Percentiles rank a stretch among this genome's conserved stretches.
phyloP scores from a whole-genome alignment of 2,888 invertebrate species.

The Pelosia muscerda region DNA sequence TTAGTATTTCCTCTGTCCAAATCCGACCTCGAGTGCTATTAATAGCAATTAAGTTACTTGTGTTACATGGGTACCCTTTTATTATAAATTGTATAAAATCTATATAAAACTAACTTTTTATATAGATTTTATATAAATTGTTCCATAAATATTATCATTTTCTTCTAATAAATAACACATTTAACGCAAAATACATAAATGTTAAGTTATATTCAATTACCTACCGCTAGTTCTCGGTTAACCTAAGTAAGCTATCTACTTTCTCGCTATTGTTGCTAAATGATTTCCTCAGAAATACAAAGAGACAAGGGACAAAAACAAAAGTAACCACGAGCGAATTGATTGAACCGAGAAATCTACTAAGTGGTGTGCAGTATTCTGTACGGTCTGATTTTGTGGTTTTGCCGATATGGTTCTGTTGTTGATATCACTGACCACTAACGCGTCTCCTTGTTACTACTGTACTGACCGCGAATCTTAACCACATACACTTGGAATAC shows the following conservation, averaged over 20 bases:
- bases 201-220: constrained; percentile 5
- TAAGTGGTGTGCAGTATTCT: neutral
- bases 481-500: neutral
- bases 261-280: neutral
- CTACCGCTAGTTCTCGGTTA: neutral
- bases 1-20: neutral
- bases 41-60: neutral
- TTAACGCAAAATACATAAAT: neutral
- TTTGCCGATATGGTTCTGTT: neutral
- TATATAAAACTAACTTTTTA: too few relatives aligned
- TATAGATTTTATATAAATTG: neutral
- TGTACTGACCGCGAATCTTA: neutral
- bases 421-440: constrained; percentile 2
- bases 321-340: constrained; percentile 1
- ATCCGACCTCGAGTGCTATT: neutral
- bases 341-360: neutral
- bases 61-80: neutral
- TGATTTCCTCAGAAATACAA: constrained; percentile 4
- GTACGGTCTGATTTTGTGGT: neutral
- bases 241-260: neutral
- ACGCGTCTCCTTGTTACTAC: neutral
- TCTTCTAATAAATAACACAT: constrained; percentile 7
- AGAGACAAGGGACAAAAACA: constrained; percentile 4
- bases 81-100: too few relatives aligned
- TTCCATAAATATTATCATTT: neutral